Evolutionary conservation across 2,888 invertebrate species (phyloP).

Genomic region (Rhagium mordax): DNA sequence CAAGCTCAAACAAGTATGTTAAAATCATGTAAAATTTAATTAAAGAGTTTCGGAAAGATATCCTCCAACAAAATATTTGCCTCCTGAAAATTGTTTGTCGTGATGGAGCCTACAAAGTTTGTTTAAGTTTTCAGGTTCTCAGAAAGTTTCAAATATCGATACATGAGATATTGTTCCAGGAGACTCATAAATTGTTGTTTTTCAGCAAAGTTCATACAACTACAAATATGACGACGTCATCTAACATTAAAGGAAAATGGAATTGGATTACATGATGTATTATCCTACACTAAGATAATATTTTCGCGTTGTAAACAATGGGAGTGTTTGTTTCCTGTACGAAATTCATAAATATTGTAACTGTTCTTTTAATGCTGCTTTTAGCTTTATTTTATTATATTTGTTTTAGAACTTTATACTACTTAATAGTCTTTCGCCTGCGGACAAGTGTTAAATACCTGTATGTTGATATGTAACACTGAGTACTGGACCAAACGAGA

Average conservation of each 20-base stretch:
- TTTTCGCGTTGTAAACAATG: neutral
- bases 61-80: constrained; percentile 7
- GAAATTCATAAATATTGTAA: too few species aligned
- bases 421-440: too few species aligned
- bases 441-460: too few species aligned
- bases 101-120: constrained; percentile 4
- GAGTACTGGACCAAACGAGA: too few species aligned
- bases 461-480: too few species aligned
- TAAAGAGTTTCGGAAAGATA: neutral
- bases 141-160: constrained; percentile 16
- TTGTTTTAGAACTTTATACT: too few species aligned
- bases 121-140: constrained; percentile 17
- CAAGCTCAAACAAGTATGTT: too few species aligned
- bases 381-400: too few species aligned
- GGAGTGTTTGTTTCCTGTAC: too few species aligned
- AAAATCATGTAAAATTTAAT: neutral
- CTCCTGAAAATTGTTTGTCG: constrained; percentile 2
- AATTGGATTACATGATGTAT: neutral
- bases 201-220: neutral
- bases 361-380: too few species aligned
- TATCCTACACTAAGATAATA: neutral
- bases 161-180: constrained; percentile 24
- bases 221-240: constrained; percentile 3
- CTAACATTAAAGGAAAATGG: neutral
- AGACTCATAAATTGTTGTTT: constrained; percentile 15